Evolutionary conservation across 1,140 invertebrate genomes (phyloP).

Genomic region (Atta colombica): DNA sequence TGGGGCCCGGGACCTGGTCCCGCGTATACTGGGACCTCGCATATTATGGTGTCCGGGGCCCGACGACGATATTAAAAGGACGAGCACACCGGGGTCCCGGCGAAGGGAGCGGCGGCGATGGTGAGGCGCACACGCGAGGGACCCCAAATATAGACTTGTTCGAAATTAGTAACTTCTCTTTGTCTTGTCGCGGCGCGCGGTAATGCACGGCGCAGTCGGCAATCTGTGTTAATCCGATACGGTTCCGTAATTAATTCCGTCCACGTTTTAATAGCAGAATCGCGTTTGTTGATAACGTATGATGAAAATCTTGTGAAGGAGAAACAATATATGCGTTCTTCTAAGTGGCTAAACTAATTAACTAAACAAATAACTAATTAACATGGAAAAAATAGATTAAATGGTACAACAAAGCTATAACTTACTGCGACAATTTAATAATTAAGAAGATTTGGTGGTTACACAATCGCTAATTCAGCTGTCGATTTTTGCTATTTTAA

Average conservation of each 20-base stretch:
- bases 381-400: no score
- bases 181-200: slow-evolving; percentile 69
- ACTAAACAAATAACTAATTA: neutral
- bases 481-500: no score
- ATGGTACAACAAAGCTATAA: no score
- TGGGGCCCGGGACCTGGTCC: slow-evolving; percentile 66
- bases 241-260: slow-evolving; percentile 46
- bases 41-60: slow-evolving; percentile 79
- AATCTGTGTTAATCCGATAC: slow-evolving; percentile 57
- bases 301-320: neutral
- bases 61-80: slow-evolving; percentile 77
- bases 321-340: neutral
- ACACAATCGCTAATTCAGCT: no score
- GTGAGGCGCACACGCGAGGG: slow-evolving; percentile 71
- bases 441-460: no score
- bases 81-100: slow-evolving; percentile 39
- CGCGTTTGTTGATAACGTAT: neutral
- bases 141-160: slow-evolving; percentile 78
- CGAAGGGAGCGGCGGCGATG: slow-evolving; percentile 64
- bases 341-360: neutral
- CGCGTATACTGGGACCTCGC: slow-evolving; percentile 76
- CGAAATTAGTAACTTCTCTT: slow-evolving; percentile 81
- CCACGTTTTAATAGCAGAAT: slow-evolving; percentile 42
- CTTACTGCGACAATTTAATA: no score
- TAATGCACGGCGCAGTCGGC: slow-evolving; percentile 22